Conservation (phyloP, 2,113 vertebrate species). For the Chrysochloris asiatica region DNA sequence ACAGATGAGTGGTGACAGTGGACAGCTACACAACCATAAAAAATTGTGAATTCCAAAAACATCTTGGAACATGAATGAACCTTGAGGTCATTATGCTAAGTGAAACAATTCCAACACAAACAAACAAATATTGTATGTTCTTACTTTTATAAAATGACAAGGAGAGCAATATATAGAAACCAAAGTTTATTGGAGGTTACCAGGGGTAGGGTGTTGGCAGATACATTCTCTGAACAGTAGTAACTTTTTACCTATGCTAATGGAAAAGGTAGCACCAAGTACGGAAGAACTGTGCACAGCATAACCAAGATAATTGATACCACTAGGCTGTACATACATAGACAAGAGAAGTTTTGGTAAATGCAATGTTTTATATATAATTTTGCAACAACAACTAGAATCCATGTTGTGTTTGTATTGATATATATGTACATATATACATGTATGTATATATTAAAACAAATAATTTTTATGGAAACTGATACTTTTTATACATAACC, state of each 20-base stretch:
- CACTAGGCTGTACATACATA: not conserved
- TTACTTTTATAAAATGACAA: not conserved
- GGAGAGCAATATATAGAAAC: not conserved
- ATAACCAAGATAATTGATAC: not conserved
- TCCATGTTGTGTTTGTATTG: not conserved
- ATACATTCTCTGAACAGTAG: not conserved
- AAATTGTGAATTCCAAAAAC: not conserved
- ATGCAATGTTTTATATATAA: not conserved
- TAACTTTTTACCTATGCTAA: not conserved
- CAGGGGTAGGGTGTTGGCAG: not conserved
- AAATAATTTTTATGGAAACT: not conserved
- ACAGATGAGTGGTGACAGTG: too few relatives aligned
- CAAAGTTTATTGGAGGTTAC: not conserved
- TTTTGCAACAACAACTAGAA: not conserved
- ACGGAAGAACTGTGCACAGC: too few relatives aligned
- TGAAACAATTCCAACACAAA: not conserved
- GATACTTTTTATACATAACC: not conserved
- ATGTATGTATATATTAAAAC: not conserved
- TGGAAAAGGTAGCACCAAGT: not conserved
- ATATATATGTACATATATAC: not conserved
- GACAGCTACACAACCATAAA: not conserved
- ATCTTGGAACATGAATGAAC: not conserved
- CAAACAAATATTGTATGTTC: not conserved
- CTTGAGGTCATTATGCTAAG: not conserved
- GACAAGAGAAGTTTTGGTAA: not conserved